These are phyloP conservation scores for Galleria mellonella DNA, from an alignment of 1,140 invertebrate species.

Conservation along the genomic window DNA sequence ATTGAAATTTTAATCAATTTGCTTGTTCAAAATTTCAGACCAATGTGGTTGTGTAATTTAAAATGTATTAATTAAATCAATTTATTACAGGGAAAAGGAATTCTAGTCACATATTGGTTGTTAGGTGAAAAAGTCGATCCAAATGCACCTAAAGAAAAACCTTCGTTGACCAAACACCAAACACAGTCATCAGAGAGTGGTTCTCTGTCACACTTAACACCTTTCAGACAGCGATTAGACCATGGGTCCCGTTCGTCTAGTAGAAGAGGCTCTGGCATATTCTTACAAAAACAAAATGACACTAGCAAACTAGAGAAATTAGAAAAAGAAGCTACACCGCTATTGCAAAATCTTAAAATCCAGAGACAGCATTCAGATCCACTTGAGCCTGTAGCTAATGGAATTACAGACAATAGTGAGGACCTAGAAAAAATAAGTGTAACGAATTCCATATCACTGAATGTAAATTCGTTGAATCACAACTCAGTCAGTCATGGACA, in stretches of 20 bases:
- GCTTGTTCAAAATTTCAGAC: too few species aligned
- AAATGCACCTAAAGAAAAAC: constrained; percentile 47
- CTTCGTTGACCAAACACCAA: constrained; percentile 38
- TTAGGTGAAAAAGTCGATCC: constrained; percentile 78
- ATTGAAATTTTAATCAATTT: too few species aligned
- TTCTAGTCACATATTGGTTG: constrained; percentile 93
- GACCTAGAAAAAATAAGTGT: constrained; percentile 50
- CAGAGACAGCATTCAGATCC: constrained; percentile 58
- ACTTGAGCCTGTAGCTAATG: constrained; percentile 52
- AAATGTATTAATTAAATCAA: too few species aligned
- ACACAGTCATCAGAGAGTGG: constrained; percentile 45
- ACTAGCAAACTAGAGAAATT: constrained; percentile 20
- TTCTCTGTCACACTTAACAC: constrained; percentile 55
- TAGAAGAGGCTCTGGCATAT: constrained; percentile 59
- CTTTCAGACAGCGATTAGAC: constrained; percentile 58
- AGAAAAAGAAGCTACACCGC: constrained; percentile 55
- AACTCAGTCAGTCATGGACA: constrained; percentile 49
- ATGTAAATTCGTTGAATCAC: constrained; percentile 56
- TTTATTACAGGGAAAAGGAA: constrained; percentile 87
- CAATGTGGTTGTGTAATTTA: too few species aligned
- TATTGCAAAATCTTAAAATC: constrained; percentile 50
- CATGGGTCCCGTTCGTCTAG: constrained; percentile 55
- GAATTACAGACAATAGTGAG: constrained; percentile 36
- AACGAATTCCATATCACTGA: constrained; percentile 54
- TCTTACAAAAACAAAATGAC: constrained; percentile 38